phyloP scores from a whole-genome alignment of 2,113 vertebrate genomes.

The Hippocampus zosterae region DNA sequence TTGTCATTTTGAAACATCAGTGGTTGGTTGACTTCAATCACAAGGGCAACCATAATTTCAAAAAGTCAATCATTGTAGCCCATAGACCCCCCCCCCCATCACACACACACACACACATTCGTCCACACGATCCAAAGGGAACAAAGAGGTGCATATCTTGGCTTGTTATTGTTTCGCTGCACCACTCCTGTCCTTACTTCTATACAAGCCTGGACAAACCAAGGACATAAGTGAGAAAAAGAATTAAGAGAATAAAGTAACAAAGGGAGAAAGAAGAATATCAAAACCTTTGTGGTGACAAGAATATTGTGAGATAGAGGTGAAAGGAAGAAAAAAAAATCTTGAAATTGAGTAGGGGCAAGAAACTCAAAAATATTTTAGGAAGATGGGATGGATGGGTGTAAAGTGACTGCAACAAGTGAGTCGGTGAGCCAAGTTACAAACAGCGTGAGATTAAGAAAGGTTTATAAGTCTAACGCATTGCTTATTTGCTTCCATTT shows the following conservation, averaged over 20 bases:
- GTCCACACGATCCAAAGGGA: constrained; percentile 17
- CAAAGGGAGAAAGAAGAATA: constrained; percentile 27
- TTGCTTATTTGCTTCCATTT: neutral
- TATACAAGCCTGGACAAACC: constrained; percentile 28
- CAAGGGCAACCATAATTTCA: constrained; percentile 44
- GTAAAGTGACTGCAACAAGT: constrained; percentile 22
- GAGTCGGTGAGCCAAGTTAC: neutral
- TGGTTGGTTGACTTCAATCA: constrained; percentile 51
- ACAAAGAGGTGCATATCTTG: constrained; percentile 33
- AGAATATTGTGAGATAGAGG: constrained; percentile 23
- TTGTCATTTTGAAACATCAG: constrained; percentile 55
- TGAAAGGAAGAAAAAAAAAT: constrained; percentile 14
- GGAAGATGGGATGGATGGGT: constrained; percentile 20
- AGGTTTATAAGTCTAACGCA: neutral
- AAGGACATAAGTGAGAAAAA: constrained; percentile 45
- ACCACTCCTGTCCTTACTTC: constrained; percentile 25
- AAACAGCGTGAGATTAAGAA: neutral
- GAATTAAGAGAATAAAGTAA: constrained; percentile 3
- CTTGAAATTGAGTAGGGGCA: constrained; percentile 36
- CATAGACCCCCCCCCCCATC: neutral
- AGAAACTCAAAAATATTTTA: constrained; percentile 10
- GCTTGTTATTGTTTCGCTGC: constrained; percentile 38
- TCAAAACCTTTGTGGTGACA: constrained; percentile 36
- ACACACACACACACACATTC: neutral
- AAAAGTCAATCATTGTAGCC: constrained; percentile 15